These are phyloP conservation scores for Napeogenes inachia DNA, from an alignment of 2,888 invertebrate species.

Conservation along the genomic window DNA sequence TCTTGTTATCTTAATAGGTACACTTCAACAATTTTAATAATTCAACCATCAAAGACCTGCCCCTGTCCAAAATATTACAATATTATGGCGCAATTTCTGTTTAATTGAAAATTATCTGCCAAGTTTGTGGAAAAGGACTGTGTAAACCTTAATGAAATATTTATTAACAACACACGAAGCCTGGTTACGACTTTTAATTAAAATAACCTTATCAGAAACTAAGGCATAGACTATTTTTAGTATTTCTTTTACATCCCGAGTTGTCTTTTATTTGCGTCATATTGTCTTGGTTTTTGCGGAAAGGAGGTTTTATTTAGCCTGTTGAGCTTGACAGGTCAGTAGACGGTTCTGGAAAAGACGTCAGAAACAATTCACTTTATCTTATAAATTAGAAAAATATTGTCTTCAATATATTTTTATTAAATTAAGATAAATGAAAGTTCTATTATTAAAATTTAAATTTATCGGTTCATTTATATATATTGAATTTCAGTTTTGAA, in stretches of 20 bases:
- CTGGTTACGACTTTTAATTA: slow-evolving; percentile 17
- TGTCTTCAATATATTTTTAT: slow-evolving; percentile 12
- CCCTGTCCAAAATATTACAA: slow-evolving; percentile 11
- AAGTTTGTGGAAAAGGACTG: slow-evolving; percentile 22
- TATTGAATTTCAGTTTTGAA: no score
- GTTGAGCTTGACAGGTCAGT: slow-evolving; percentile 24
- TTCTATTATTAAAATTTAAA: no score
- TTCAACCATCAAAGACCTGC: slow-evolving; percentile 36
- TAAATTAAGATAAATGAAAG: background rate
- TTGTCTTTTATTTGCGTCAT: slow-evolving; percentile 21
- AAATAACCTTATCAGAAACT: background rate
- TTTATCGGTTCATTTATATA: no score
- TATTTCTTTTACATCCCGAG: no score
- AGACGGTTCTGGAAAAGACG: slow-evolving; percentile 18
- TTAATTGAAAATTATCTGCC: slow-evolving; percentile 34
- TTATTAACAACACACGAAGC: background rate
- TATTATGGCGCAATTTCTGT: slow-evolving; percentile 27
- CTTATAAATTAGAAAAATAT: slow-evolving; percentile 30
- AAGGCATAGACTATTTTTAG: no score
- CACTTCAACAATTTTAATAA: slow-evolving; percentile 43
- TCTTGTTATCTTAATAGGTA: slow-evolving; percentile 19
- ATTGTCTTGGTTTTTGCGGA: slow-evolving; percentile 23
- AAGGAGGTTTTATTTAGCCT: slow-evolving; percentile 24
- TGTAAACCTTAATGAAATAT: slow-evolving; percentile 8
- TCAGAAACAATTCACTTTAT: slow-evolving; percentile 21